A percentile compares a stretch with the other conserved stretches of the same genome.
Evolutionary conservation across 1,140 invertebrate genomes (phyloP).

Genomic region (Aculops lycopersici): DNA sequence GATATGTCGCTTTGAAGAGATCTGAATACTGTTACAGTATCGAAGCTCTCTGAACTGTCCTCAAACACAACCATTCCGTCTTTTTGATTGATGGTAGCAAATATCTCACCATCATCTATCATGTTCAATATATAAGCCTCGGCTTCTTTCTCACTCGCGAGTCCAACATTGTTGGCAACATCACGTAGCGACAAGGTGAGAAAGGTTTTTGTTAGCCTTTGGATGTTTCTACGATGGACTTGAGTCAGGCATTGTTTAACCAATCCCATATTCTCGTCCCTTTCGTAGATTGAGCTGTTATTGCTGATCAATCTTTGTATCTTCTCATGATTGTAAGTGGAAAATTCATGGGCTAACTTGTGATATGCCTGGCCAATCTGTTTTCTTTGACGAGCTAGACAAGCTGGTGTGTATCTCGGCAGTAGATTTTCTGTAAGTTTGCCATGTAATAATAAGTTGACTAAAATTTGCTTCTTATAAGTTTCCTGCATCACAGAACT

Average conservation of each 20-base stretch:
- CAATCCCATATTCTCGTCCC: slow-evolving; percentile 32
- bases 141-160: slow-evolving; percentile 45
- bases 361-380: slow-evolving; percentile 62
- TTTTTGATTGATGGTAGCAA: slow-evolving; percentile 82
- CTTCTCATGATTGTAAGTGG: slow-evolving; percentile 35
- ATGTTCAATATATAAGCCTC: slow-evolving; percentile 80
- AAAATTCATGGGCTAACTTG: slow-evolving; percentile 50
- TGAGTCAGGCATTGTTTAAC: slow-evolving; percentile 42
- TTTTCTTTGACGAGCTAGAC: slow-evolving; percentile 57
- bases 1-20: slow-evolving; percentile 52
- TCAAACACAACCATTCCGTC: slow-evolving; percentile 91
- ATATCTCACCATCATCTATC: slow-evolving; percentile 91
- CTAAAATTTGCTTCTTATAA: slow-evolving; percentile 77
- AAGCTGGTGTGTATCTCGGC: slow-evolving; percentile 66
- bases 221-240: slow-evolving; percentile 82
- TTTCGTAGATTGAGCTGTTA: slow-evolving; percentile 38
- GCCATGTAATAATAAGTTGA: slow-evolving; percentile 61
- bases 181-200: slow-evolving; percentile 68
- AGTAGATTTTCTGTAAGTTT: slow-evolving; percentile 30
- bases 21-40: slow-evolving; percentile 48
- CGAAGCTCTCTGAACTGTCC: slow-evolving; percentile 78
- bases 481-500: slow-evolving; percentile 86
- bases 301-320: slow-evolving; percentile 29
- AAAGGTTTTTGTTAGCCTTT: slow-evolving; percentile 82
- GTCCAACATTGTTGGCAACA: slow-evolving; percentile 59